Evolutionary conservation across 2,888 invertebrate species (phyloP).

Genomic region (Lepeophtheirus nordmannii): DNA sequence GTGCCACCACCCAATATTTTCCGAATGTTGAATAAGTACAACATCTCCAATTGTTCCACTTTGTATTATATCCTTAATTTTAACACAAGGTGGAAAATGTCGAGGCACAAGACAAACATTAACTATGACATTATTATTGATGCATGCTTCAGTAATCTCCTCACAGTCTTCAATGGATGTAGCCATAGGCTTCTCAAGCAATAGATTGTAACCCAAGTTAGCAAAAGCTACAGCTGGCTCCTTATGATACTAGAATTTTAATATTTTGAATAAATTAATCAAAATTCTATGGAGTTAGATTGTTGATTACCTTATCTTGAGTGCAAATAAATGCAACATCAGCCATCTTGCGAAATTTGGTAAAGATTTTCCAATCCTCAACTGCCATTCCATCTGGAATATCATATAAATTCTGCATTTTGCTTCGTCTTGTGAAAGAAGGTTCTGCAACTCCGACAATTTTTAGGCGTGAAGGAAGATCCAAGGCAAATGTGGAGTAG

Average conservation of each 20-base stretch:
- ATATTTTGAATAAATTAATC: too few relatives aligned
- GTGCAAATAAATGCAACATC: slow-evolving; percentile 35
- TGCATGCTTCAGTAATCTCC: slow-evolving; percentile 34
- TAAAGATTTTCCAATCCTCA: slow-evolving; percentile 32
- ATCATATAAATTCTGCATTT: slow-evolving; percentile 24
- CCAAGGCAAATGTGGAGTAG: slow-evolving; percentile 32
- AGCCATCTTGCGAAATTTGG: slow-evolving; percentile 32
- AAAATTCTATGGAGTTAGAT: too few relatives aligned
- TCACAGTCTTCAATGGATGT: slow-evolving; percentile 35
- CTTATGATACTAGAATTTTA: slow-evolving; percentile 28
- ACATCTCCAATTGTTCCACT: slow-evolving; percentile 36
- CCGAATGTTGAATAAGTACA: slow-evolving; percentile 36
- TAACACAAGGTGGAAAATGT: slow-evolving; percentile 31
- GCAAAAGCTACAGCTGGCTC: slow-evolving; percentile 34
- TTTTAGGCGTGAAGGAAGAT: slow-evolving; percentile 31
- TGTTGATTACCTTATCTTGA: slow-evolving; percentile 30
- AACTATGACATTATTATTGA: slow-evolving; percentile 32
- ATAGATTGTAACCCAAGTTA: slow-evolving; percentile 36
- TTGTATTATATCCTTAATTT: slow-evolving; percentile 34
- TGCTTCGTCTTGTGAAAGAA: slow-evolving; percentile 21
- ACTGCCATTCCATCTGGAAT: slow-evolving; percentile 25
- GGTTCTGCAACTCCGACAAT: slow-evolving; percentile 30
- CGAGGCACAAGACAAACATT: slow-evolving; percentile 37
- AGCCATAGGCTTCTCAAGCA: slow-evolving; percentile 39
- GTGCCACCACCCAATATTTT: slow-evolving; percentile 37